A percentile compares a stretch with the other conserved stretches of the same genome.
Evolutionary conservation across 2,113 vertebrate species (phyloP).

Genomic region (Heterotis niloticus): DNA sequence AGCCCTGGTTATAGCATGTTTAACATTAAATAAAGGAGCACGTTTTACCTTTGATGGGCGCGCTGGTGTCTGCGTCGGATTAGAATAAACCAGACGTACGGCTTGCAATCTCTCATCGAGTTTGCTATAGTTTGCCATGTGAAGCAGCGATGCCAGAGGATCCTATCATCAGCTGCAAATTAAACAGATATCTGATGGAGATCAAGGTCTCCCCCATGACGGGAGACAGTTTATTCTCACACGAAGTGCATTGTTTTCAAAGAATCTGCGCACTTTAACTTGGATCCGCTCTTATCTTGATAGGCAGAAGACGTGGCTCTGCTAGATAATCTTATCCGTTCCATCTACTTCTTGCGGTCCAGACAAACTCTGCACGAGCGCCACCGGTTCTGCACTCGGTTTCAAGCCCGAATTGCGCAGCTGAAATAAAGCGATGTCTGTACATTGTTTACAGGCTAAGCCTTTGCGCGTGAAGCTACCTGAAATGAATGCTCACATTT

Average conservation of each 20-base stretch:
- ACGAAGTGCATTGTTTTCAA: neutral
- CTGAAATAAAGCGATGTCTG: neutral
- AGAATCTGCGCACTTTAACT: conserved; percentile 45
- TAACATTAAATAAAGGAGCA: conserved; percentile 80
- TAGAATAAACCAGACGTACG: conserved; percentile 85
- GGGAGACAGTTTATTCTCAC: neutral
- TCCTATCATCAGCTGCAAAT: conserved; percentile 43
- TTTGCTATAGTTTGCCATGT: conserved; percentile 32
- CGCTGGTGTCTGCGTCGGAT: conserved; percentile 80
- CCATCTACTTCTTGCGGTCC: conserved; percentile 6
- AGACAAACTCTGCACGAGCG: neutral
- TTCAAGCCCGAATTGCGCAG: neutral
- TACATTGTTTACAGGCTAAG: too few species aligned
- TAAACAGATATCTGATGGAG: conserved; percentile 43
- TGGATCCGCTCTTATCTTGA: conserved; percentile 56
- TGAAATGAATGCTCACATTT: too few species aligned
- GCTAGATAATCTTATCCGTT: conserved; percentile 60
- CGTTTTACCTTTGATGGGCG: conserved; percentile 86
- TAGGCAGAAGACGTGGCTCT: conserved; percentile 49
- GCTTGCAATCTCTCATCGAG: conserved; percentile 62
- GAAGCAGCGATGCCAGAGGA: conserved; percentile 32
- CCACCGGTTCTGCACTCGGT: neutral
- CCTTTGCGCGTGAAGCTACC: too few species aligned
- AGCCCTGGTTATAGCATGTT: conserved; percentile 83
- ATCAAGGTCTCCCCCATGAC: conserved; percentile 19